Conservation (phyloP, 2,888 invertebrate species). For the Crioceris asparagi region DNA sequence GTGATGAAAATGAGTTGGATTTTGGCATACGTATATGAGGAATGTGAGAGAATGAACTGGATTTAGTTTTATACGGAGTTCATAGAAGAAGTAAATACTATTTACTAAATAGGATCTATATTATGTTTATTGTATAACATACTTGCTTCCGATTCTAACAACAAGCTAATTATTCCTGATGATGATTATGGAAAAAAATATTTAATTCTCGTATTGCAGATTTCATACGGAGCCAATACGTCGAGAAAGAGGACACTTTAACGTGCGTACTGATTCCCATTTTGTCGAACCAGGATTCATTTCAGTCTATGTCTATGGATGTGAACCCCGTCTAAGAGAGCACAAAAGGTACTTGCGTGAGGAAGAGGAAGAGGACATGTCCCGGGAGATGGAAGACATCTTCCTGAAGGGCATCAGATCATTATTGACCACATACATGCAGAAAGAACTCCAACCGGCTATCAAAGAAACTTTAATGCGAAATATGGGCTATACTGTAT, state of each 20-base stretch:
- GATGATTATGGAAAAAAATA: no score
- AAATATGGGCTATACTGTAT: constrained; percentile 78
- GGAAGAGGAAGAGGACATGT: constrained; percentile 50
- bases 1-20: no score
- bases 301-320: constrained; percentile 76
- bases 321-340: constrained; percentile 43
- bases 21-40: no score
- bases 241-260: constrained; percentile 57
- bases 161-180: no score
- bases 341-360: constrained; percentile 28
- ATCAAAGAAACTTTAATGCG: constrained; percentile 79
- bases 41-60: no score
- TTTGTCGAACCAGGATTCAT: constrained; percentile 78
- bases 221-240: constrained; percentile 63
- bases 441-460: constrained; percentile 71
- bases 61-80: no score
- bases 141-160: no score
- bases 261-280: constrained; percentile 69
- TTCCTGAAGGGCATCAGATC: constrained; percentile 70
- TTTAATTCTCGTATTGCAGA: constrained; percentile 19
- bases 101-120: no score
- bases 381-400: constrained; percentile 74
- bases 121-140: no score
- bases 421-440: constrained; percentile 71
- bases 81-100: no score